Evolutionary conservation across 1,140 invertebrate species (phyloP).

Genomic region (Pemphigus obesinymphae): DNA sequence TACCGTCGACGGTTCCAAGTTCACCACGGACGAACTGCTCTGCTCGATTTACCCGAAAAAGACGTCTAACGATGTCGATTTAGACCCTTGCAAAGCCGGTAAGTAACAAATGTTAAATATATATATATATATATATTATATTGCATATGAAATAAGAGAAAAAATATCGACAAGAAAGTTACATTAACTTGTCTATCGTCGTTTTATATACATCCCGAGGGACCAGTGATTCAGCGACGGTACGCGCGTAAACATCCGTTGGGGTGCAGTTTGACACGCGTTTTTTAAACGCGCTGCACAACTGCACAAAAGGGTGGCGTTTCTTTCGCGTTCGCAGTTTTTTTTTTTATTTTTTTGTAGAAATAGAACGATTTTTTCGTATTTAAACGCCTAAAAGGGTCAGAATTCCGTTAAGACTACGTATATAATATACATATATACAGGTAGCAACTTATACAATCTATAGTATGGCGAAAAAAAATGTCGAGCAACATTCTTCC

Average conservation of each 20-base stretch:
- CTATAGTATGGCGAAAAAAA: background rate
- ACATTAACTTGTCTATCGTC: background rate
- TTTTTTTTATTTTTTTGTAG: no score
- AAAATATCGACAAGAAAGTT: background rate
- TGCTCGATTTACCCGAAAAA: conserved; percentile 60
- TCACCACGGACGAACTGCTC: conserved; percentile 65
- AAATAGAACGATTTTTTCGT: background rate
- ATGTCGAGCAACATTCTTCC: background rate
- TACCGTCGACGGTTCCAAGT: conserved; percentile 51
- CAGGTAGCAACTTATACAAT: no score
- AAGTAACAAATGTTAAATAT: no score
- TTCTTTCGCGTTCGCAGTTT: background rate
- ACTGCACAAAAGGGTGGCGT: no score
- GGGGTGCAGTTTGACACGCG: background rate
- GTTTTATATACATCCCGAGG: background rate
- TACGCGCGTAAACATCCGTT: no score
- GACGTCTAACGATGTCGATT: conserved; percentile 68
- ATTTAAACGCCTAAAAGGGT: background rate
- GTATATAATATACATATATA: no score
- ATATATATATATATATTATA: no score
- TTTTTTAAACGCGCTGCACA: background rate
- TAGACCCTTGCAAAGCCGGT: conserved; percentile 83
- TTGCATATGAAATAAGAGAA: background rate
- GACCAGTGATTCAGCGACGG: background rate
- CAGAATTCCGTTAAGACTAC: background rate